Percentiles rank a stretch among this genome's conserved stretches.
Conservation (phyloP, 2,888 invertebrate species). For the Calliscelio sp. region DNA sequence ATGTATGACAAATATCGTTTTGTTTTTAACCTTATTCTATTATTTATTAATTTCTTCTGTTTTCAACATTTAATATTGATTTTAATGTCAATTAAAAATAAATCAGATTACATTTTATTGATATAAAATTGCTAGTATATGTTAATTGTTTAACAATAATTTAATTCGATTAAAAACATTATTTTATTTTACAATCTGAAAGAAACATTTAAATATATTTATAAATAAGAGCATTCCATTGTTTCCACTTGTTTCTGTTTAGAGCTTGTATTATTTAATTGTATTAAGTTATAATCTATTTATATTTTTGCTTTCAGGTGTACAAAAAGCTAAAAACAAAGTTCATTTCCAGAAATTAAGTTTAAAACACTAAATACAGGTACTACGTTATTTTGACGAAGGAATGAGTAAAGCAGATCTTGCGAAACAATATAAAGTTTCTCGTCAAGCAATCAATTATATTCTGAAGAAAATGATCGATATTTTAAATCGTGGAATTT, state of each 20-base stretch:
- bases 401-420: constrained; percentile 13
- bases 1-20: too few relatives aligned
- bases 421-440: constrained; percentile 22
- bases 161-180: constrained; percentile 1
- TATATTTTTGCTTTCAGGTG: constrained; percentile 1
- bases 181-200: neutral
- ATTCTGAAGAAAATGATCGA: neutral
- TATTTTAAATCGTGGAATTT: constrained; percentile 1
- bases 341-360: neutral
- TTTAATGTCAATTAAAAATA: too few relatives aligned
- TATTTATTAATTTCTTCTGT: too few relatives aligned
- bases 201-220: neutral
- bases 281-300: neutral
- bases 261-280: neutral
- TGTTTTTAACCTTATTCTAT: too few relatives aligned
- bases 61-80: neutral
- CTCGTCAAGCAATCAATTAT: constrained; percentile 16
- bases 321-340: neutral
- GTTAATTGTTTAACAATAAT: neutral
- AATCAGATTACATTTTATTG: too few relatives aligned
- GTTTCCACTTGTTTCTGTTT: neutral
- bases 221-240: neutral
- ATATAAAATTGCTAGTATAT: neutral
- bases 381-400: constrained; percentile 5
- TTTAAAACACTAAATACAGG: neutral